Conservation (phyloP, 2,113 vertebrate genomes). For the Microtus pennsylvanicus region DNA sequence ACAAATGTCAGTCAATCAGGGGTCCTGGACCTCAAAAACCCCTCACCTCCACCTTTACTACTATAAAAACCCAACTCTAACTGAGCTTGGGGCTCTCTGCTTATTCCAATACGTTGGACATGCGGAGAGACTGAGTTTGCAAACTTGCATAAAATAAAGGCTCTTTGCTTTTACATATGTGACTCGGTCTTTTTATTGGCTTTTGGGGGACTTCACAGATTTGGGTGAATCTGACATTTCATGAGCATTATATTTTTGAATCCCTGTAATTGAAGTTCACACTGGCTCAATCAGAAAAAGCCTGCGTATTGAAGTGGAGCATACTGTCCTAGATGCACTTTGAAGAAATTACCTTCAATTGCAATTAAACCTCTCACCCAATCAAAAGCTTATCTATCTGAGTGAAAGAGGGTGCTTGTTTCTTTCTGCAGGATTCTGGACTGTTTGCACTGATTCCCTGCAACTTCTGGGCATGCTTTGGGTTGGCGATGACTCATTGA, state of each 20-base stretch:
- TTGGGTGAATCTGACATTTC: neutral
- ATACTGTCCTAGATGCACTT: neutral
- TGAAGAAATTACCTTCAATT: conserved; percentile 18
- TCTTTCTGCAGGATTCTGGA: neutral
- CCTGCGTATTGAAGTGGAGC: neutral
- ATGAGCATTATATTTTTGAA: conserved; percentile 1
- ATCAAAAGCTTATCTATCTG: conserved; percentile 2
- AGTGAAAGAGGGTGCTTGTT: neutral
- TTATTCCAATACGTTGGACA: too few relatives aligned
- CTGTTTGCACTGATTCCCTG: neutral
- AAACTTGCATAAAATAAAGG: too few relatives aligned
- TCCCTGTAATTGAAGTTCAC: neutral
- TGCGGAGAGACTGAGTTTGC: too few relatives aligned
- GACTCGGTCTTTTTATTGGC: too few relatives aligned
- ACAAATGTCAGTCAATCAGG: too few relatives aligned
- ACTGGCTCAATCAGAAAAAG: neutral
- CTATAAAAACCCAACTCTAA: too few relatives aligned
- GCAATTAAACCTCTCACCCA: neutral
- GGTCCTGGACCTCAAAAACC: too few relatives aligned
- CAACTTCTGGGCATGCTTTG: neutral
- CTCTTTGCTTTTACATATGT: too few relatives aligned
- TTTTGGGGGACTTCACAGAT: too few relatives aligned
- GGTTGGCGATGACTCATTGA: conserved; percentile 63
- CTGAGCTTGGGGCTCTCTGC: too few relatives aligned
- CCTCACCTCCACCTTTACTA: too few relatives aligned